Evolutionary conservation across 2,888 invertebrate genomes (phyloP).

Genomic region (Callimorpha dominula): DNA sequence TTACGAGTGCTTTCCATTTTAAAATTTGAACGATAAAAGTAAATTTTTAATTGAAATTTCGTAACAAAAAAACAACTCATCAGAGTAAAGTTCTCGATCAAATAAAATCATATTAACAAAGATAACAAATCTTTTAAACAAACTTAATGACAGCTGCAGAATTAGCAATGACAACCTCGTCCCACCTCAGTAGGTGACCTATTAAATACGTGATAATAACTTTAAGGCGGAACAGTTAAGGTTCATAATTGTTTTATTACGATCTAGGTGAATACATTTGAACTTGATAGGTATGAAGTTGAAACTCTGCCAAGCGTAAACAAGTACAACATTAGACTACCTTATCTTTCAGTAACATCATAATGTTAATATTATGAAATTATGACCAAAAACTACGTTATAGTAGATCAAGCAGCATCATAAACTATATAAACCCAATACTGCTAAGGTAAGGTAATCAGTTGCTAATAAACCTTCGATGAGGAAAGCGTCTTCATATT

Average conservation of each 20-base stretch:
- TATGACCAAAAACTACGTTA: slow-evolving; percentile 5
- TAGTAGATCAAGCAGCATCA: slow-evolving; percentile 9
- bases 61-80: not conserved
- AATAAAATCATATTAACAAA: not conserved
- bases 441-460: slow-evolving; percentile 14
- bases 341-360: slow-evolving; percentile 31
- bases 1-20: no score
- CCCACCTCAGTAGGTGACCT: not conserved
- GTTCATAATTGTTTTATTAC: slow-evolving; percentile 3
- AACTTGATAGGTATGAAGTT: slow-evolving; percentile 5
- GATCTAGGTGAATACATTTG: not conserved
- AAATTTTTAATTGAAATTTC: not conserved
- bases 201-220: not conserved
- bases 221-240: not conserved
- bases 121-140: not conserved
- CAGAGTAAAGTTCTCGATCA: not conserved
- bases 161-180: not conserved
- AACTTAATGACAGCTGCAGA: not conserved
- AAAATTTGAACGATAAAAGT: not conserved
- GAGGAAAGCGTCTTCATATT: slow-evolving; percentile 6
- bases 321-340: slow-evolving; percentile 5
- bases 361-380: slow-evolving; percentile 9
- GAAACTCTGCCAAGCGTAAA: slow-evolving; percentile 8
- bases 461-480: slow-evolving; percentile 13
- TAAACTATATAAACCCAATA: slow-evolving; percentile 15